Percentiles rank a stretch among this genome's conserved stretches.
Conservation (phyloP, 2,888 invertebrate genomes). For the Cremastobaeus sp. region DNA sequence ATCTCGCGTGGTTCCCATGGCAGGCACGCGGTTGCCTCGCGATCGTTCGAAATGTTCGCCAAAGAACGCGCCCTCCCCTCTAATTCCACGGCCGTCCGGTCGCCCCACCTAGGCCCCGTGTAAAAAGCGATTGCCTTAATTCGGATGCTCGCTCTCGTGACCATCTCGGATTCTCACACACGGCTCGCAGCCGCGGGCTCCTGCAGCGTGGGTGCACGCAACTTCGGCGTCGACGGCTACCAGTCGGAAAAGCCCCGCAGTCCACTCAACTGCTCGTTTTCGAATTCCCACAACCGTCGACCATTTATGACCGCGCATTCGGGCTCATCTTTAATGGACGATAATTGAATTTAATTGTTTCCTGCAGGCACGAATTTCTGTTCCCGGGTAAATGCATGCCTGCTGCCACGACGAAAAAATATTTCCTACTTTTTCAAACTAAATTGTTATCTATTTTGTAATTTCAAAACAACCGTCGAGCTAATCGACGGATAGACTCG, state of each 20-base stretch:
- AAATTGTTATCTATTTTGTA: too few species aligned
- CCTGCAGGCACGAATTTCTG: slow-evolving; percentile 64
- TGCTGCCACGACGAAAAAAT: slow-evolving; percentile 3
- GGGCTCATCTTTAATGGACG: slow-evolving; percentile 74
- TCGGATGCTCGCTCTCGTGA: slow-evolving; percentile 59
- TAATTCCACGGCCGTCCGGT: slow-evolving; percentile 51
- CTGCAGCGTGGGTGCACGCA: slow-evolving; percentile 74
- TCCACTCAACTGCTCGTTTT: slow-evolving; percentile 66
- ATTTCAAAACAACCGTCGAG: too few species aligned
- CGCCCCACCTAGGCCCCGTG: slow-evolving; percentile 51
- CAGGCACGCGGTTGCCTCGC: slow-evolving; percentile 65
- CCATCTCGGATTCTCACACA: slow-evolving; percentile 62
- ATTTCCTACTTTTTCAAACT: slow-evolving; percentile 8
- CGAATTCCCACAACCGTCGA: slow-evolving; percentile 71
- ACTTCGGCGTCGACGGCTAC: slow-evolving; percentile 61
- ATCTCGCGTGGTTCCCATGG: slow-evolving; percentile 63
- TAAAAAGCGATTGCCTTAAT: slow-evolving; percentile 63
- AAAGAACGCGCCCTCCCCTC: slow-evolving; percentile 37
- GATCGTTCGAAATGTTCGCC: slow-evolving; percentile 54
- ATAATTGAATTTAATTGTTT: slow-evolving; percentile 74
- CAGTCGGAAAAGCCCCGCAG: slow-evolving; percentile 60
- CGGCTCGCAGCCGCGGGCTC: slow-evolving; percentile 50
- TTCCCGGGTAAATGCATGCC: slow-evolving; percentile 8
- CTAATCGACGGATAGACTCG: too few species aligned
- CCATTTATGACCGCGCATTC: slow-evolving; percentile 62